phyloP scores from a whole-genome alignment of 2,888 invertebrate species.

The Cantharis flavilabris region DNA sequence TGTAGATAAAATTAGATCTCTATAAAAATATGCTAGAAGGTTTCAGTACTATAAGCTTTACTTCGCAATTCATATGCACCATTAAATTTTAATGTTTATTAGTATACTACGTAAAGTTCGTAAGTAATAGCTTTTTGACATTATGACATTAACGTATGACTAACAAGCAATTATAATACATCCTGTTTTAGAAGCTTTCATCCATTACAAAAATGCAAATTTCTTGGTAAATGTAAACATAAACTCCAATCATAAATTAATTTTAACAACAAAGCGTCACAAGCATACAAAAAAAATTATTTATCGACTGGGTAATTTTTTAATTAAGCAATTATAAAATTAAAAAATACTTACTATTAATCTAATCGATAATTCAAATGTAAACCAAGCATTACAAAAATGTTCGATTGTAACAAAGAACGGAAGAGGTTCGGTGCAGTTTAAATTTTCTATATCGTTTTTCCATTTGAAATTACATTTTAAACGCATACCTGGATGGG shows the following conservation, averaged over 20 bases:
- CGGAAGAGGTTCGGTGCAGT: conserved; percentile 53
- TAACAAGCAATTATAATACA: neutral
- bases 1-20: neutral
- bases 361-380: conserved; percentile 86
- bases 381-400: conserved; percentile 95
- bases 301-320: neutral
- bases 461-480: conserved; percentile 40
- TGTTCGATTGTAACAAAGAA: conserved; percentile 92
- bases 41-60: neutral
- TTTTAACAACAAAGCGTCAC: neutral
- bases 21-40: neutral
- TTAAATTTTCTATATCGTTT: conserved; percentile 36
- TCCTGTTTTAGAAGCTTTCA: neutral
- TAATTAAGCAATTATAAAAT: neutral
- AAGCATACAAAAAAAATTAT: neutral
- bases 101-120: neutral
- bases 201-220: neutral
- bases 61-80: neutral
- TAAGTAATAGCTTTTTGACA: neutral
- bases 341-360: conserved; percentile 72
- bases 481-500: conserved; percentile 85
- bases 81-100: neutral
- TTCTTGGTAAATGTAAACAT: neutral
- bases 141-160: neutral
- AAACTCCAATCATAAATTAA: neutral